Conservation (phyloP, 2,113 vertebrate species). For the Heterotilapia buettikoferi region DNA sequence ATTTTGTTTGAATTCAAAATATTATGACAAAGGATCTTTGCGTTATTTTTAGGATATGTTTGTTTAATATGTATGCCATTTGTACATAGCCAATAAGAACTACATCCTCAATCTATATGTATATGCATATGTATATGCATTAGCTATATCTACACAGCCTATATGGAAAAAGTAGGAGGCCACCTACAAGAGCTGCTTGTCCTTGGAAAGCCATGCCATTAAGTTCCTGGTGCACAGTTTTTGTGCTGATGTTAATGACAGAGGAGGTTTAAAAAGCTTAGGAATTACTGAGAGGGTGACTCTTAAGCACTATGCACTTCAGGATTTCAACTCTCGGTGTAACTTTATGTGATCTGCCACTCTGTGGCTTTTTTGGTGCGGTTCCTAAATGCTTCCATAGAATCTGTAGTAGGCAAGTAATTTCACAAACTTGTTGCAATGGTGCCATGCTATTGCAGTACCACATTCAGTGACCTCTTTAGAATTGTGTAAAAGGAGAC, state of each 20-base stretch:
- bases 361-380: neutral
- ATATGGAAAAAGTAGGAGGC: neutral
- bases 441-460: neutral
- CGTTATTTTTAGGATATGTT: neutral
- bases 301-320: neutral
- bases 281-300: neutral
- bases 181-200: neutral
- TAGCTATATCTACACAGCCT: neutral
- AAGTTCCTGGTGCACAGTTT: neutral
- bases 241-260: neutral
- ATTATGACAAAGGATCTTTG: neutral
- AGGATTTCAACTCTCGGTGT: neutral
- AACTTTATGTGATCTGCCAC: neutral
- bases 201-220: neutral
- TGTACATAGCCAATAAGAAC: neutral
- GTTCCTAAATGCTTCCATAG: neutral
- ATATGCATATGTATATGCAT: neutral
- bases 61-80: neutral
- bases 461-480: neutral
- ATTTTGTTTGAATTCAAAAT: neutral
- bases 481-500: neutral
- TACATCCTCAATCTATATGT: neutral
- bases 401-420: neutral
- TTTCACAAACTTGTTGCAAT: neutral
- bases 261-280: neutral